Conservation (phyloP, 2,888 invertebrate genomes). For the Aphelenchoides bicaudatus region DNA sequence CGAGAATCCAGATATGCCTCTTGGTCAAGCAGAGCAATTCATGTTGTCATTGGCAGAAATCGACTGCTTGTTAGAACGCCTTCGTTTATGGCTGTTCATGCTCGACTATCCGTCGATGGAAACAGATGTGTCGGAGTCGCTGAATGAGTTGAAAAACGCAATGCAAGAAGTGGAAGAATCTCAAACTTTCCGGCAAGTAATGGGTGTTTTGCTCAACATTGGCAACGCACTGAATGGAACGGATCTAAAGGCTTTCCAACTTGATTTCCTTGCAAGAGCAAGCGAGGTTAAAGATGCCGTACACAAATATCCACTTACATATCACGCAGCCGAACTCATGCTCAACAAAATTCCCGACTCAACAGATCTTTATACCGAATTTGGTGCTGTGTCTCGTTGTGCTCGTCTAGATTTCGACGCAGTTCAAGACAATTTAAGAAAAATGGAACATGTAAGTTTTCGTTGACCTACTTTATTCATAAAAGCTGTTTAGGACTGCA, state of each 20-base stretch:
- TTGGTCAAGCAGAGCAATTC: slow-evolving; percentile 96
- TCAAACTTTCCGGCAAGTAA: slow-evolving; percentile 87
- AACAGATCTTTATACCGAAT: slow-evolving; percentile 87
- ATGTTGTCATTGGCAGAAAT: slow-evolving; percentile 91
- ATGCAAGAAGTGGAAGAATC: slow-evolving; percentile 84
- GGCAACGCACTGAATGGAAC: slow-evolving; percentile 93
- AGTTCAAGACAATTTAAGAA: slow-evolving; percentile 76
- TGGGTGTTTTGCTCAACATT: slow-evolving; percentile 85
- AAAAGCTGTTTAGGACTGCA: slow-evolving; percentile 89
- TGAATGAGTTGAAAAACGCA: slow-evolving; percentile 91
- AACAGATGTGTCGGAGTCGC: slow-evolving; percentile 93
- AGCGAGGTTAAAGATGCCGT: slow-evolving; percentile 83
- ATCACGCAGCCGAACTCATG: slow-evolving; percentile 94
- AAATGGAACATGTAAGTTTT: neutral
- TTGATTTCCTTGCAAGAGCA: slow-evolving; percentile 88
- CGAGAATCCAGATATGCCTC: slow-evolving; percentile 79
- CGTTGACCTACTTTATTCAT: slow-evolving; percentile 73
- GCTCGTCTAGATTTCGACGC: slow-evolving; percentile 88
- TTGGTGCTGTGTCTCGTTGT: slow-evolving; percentile 65
- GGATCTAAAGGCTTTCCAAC: slow-evolving; percentile 80
- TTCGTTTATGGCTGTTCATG: slow-evolving; percentile 93
- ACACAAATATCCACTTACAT: slow-evolving; percentile 89
- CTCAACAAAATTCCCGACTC: slow-evolving; percentile 92
- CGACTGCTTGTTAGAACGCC: slow-evolving; percentile 82
- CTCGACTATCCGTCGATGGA: slow-evolving; percentile 95